Conservation (phyloP, 2,888 invertebrate species). For the Agrilus mali region DNA sequence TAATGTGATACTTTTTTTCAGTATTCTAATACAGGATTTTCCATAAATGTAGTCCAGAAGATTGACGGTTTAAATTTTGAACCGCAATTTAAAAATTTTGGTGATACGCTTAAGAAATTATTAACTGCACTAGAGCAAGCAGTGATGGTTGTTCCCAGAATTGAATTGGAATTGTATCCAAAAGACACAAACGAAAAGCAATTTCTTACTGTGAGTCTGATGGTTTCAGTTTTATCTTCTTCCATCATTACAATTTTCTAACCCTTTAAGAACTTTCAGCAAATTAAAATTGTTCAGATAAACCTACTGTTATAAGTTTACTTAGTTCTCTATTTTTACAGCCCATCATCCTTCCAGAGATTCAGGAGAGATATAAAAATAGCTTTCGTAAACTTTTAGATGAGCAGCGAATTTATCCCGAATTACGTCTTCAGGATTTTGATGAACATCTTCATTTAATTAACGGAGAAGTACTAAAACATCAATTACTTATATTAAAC, state of each 20-base stretch:
- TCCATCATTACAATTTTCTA: neutral
- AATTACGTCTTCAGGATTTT: slow-evolving; percentile 61
- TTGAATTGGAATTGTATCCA: slow-evolving; percentile 68
- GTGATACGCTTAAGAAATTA: slow-evolving; percentile 52
- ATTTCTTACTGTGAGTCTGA: slow-evolving; percentile 23
- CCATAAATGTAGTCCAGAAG: slow-evolving; percentile 45
- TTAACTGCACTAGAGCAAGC: slow-evolving; percentile 65
- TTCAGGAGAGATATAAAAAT: slow-evolving; percentile 49
- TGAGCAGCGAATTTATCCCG: slow-evolving; percentile 62
- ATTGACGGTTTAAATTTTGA: slow-evolving; percentile 55
- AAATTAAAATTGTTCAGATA: neutral
- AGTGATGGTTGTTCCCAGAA: slow-evolving; percentile 56
- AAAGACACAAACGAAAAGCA: slow-evolving; percentile 37
- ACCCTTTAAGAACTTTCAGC: neutral
- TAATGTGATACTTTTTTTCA: slow-evolving; percentile 33
- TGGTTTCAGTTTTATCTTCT: neutral
- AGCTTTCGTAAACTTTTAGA: slow-evolving; percentile 51
- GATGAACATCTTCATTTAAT: slow-evolving; percentile 66
- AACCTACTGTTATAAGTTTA: neutral
- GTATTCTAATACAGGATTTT: slow-evolving; percentile 58
- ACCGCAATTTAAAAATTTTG: slow-evolving; percentile 64
- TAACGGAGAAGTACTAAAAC: slow-evolving; percentile 47
- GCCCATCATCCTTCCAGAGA: slow-evolving; percentile 64
- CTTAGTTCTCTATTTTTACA: slow-evolving; percentile 26
- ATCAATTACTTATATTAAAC: neutral